Evolutionary conservation across 2,797 vertebrate genomes (phyloP).

Genomic region (Epinephelus malabaricus): DNA sequence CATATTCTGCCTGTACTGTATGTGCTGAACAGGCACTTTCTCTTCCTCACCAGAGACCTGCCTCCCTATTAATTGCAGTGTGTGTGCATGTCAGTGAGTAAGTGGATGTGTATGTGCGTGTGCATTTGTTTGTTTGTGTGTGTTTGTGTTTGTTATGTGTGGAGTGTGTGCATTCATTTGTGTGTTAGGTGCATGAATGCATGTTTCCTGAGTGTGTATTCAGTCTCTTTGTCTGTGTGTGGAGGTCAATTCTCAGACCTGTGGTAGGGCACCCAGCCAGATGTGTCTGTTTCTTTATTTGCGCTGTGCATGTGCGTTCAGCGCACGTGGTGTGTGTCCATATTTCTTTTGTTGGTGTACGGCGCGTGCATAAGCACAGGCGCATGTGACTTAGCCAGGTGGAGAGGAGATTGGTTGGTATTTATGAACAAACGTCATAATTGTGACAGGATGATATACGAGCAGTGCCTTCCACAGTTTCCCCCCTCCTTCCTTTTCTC

Average conservation of each 20-base stretch:
- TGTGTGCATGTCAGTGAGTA: conserved; percentile 65
- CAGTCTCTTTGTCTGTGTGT: conserved; percentile 56
- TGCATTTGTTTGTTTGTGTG: conserved; percentile 73
- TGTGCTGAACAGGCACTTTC: conserved; percentile 87
- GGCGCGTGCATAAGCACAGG: conserved; percentile 68
- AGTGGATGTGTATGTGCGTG: conserved; percentile 57
- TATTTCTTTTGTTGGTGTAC: conserved; percentile 66
- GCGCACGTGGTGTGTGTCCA: conserved; percentile 49
- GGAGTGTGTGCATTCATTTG: conserved; percentile 37
- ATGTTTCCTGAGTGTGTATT: conserved; percentile 48
- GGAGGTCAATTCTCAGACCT: conserved; percentile 76
- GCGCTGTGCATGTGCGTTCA: conserved; percentile 33
- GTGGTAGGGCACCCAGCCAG: conserved; percentile 56
- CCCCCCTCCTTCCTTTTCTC: conserved; percentile 66
- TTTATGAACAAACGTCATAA: conserved; percentile 92
- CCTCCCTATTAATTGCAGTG: conserved; percentile 85
- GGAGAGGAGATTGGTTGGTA: conserved; percentile 87
- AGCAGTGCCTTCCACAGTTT: conserved; percentile 68
- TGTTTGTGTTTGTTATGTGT: conserved; percentile 59
- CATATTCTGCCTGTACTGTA: conserved; percentile 89
- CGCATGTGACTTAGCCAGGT: conserved; percentile 87
- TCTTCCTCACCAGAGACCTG: conserved; percentile 81
- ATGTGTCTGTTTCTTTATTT: conserved; percentile 69
- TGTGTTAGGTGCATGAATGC: conserved; percentile 27
- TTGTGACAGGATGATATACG: conserved; percentile 93